A percentile compares a stretch with the other conserved stretches of the same genome.
Evolutionary conservation across 1,140 invertebrate genomes (phyloP).

Genomic region (Drosophila subobscura): DNA sequence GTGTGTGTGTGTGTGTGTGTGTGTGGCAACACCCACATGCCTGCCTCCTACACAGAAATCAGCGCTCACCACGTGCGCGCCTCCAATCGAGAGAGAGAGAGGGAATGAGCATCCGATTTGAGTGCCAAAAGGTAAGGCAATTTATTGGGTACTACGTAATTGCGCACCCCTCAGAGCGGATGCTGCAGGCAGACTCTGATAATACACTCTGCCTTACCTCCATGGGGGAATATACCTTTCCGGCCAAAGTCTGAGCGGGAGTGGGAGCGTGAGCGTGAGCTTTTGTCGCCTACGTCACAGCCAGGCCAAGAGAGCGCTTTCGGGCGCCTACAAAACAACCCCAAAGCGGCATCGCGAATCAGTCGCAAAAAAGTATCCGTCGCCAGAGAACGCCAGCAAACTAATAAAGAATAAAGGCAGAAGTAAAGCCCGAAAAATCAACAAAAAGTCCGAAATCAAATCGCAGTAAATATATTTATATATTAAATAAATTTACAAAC

Average conservation of each 20-base stretch:
- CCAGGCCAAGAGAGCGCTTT: conserved; percentile 55
- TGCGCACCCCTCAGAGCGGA: background rate
- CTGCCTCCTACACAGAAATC: no score
- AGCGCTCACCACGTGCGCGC: conserved; percentile 27
- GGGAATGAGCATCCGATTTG: background rate
- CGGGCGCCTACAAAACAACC: conserved; percentile 74
- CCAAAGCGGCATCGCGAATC: conserved; percentile 77
- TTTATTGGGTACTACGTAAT: background rate
- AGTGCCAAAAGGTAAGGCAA: conserved; percentile 36
- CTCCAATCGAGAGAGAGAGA: conserved; percentile 8
- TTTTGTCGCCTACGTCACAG: conserved; percentile 58
- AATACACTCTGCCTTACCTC: no score
- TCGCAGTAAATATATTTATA: conserved; percentile 11
- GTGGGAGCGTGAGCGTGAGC: conserved; percentile 9
- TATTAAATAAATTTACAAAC: no score
- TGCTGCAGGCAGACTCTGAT: background rate
- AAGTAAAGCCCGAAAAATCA: conserved; percentile 13
- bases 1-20: conserved; percentile 15
- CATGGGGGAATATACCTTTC: background rate
- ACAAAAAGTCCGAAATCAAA: conserved; percentile 9
- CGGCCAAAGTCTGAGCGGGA: conserved; percentile 14
- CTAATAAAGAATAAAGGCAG: conserved; percentile 29
- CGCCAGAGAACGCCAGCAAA: conserved; percentile 74
- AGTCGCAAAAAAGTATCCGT: conserved; percentile 81
- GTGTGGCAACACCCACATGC: conserved; percentile 30